Evolutionary conservation across 2,888 invertebrate species (phyloP).

Genomic region (Ferrisia virgata): DNA sequence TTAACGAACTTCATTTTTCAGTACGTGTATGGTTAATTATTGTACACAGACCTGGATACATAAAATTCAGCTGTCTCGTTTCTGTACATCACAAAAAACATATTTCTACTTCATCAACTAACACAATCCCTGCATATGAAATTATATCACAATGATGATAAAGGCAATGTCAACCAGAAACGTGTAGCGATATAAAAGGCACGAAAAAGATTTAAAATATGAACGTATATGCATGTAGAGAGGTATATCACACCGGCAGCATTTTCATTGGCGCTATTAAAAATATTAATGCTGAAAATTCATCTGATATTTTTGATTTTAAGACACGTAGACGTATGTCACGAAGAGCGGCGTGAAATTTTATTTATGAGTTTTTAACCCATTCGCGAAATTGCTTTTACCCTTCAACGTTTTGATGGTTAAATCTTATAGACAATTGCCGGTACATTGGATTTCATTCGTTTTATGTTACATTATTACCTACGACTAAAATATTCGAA

Average conservation of each 20-base stretch:
- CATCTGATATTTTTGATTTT: conserved; percentile 24
- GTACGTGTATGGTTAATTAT: too few relatives aligned
- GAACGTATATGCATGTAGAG: too few relatives aligned
- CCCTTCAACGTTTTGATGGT: conserved; percentile 6
- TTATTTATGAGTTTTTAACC: conserved; percentile 28
- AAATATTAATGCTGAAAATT: conserved; percentile 17
- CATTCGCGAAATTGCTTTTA: conserved; percentile 23
- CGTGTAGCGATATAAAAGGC: neutral
- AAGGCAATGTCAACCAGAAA: neutral
- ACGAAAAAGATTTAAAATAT: neutral
- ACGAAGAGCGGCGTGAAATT: conserved; percentile 5
- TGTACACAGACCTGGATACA: too few relatives aligned
- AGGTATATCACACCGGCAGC: neutral
- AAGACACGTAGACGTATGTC: conserved; percentile 18
- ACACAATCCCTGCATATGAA: neutral
- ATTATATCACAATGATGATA: neutral
- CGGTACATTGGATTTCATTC: neutral
- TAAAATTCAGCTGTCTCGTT: too few relatives aligned
- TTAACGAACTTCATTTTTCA: too few relatives aligned
- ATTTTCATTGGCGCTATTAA: neutral
- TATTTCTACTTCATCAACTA: neutral
- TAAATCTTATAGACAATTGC: conserved; percentile 1
- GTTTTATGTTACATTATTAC: neutral
- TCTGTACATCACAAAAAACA: neutral
- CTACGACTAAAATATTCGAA: neutral